Evolutionary conservation across 2,113 vertebrate species (phyloP).

Genomic region (Scolopax mira): DNA sequence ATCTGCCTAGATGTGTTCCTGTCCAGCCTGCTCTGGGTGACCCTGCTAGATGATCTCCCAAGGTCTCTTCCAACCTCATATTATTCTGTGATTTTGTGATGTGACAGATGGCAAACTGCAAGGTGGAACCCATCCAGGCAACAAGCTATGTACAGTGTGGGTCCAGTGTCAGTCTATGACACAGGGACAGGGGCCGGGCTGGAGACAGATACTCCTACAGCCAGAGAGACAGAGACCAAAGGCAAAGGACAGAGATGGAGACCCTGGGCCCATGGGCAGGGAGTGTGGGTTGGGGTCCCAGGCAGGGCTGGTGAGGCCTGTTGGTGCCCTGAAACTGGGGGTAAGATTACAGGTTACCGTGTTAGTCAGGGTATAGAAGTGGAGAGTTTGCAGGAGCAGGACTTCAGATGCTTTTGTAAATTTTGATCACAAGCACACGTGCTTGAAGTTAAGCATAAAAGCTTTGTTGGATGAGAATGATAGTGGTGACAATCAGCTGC

Average conservation of each 20-base stretch:
- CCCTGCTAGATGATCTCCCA: not conserved
- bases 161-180: not conserved
- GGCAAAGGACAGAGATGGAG: not conserved
- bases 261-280: not conserved
- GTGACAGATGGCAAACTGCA: not conserved
- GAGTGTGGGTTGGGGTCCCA: not conserved
- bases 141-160: rapidly evolving
- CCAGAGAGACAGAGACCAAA: not conserved
- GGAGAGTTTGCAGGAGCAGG: not conserved
- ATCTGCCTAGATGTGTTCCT: not conserved
- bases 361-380: not conserved
- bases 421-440: not conserved
- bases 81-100: not conserved
- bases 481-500: not conserved
- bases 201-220: not conserved
- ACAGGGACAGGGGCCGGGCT: not conserved
- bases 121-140: not conserved
- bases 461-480: rapidly evolving
- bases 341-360: not conserved
- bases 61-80: not conserved
- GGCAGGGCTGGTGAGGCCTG: not conserved
- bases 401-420: not conserved
- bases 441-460: not conserved
- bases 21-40: not conserved
- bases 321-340: not conserved